These are phyloP conservation scores for Peromyscus maniculatus DNA, from an alignment of 2,113 vertebrate genomes.

Conservation along the genomic window DNA sequence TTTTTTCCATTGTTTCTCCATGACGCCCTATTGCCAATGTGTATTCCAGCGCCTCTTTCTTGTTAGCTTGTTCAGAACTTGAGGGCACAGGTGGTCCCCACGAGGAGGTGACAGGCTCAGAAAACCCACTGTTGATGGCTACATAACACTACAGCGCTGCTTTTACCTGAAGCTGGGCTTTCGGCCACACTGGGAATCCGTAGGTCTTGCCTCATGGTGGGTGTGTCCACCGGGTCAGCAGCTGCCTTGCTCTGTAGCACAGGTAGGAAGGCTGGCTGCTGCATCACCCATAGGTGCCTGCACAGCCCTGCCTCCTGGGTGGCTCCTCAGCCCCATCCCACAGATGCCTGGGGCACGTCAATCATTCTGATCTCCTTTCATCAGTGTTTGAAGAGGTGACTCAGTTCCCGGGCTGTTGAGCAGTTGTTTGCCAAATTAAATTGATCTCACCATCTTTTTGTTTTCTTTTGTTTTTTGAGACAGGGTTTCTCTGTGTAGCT, in stretches of 20 bases:
- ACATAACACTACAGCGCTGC: fast-evolving
- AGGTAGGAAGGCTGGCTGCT: background rate
- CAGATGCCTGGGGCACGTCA: background rate
- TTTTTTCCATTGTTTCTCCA: background rate
- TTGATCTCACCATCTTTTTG: background rate
- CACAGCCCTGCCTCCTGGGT: background rate
- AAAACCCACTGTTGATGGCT: background rate
- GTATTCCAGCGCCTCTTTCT: background rate
- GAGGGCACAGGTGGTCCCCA: background rate
- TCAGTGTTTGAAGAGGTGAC: background rate
- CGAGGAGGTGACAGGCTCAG: background rate
- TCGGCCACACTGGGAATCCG: background rate
- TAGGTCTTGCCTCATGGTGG: background rate
- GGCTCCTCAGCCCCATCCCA: background rate
- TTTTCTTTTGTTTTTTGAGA: too few species aligned
- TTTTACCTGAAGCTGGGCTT: background rate
- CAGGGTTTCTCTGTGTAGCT: too few species aligned
- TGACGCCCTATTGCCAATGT: background rate
- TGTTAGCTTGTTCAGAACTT: background rate
- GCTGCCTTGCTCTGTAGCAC: background rate
- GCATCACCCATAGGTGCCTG: background rate
- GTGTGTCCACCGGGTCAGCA: background rate
- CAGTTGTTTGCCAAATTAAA: background rate
- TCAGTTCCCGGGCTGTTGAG: slow-evolving; percentile 12
- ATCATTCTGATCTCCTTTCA: background rate